Conservation (phyloP, 1,140 invertebrate species). For the Pseudoatta argentina region DNA sequence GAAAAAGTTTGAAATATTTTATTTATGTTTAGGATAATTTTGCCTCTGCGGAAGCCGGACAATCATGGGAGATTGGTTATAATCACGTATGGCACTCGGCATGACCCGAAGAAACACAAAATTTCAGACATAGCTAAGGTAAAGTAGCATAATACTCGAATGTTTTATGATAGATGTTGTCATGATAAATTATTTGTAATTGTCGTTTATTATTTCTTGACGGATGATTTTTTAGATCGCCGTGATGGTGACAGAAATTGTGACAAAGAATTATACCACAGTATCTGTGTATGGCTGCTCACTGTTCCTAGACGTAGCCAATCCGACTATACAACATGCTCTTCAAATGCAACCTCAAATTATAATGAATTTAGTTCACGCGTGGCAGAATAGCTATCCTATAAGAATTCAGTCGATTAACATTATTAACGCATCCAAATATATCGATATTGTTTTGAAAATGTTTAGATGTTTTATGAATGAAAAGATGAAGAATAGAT, state of each 20-base stretch:
- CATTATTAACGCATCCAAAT: slow-evolving; percentile 90
- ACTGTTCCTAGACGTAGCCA: slow-evolving; percentile 88
- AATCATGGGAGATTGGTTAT: slow-evolving; percentile 86
- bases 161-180: background rate
- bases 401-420: slow-evolving; percentile 89
- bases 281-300: slow-evolving; percentile 88
- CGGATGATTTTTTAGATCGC: slow-evolving; percentile 79
- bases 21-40: slow-evolving; percentile 83
- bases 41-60: slow-evolving; percentile 87
- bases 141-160: background rate
- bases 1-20: background rate
- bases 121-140: slow-evolving; percentile 88
- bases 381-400: slow-evolving; percentile 91
- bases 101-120: slow-evolving; percentile 86
- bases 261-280: slow-evolving; percentile 85
- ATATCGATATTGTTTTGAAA: slow-evolving; percentile 90
- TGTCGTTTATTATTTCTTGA: background rate
- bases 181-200: background rate
- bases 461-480: slow-evolving; percentile 91
- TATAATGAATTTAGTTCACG: slow-evolving; percentile 87
- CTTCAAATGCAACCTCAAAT: slow-evolving; percentile 87
- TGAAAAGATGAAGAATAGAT: slow-evolving; percentile 88
- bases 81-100: slow-evolving; percentile 87
- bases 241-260: slow-evolving; percentile 88
- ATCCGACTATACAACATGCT: slow-evolving; percentile 88